phyloP scores from a whole-genome alignment of 2,888 invertebrate species.

The Koerneria pararmatus region DNA sequence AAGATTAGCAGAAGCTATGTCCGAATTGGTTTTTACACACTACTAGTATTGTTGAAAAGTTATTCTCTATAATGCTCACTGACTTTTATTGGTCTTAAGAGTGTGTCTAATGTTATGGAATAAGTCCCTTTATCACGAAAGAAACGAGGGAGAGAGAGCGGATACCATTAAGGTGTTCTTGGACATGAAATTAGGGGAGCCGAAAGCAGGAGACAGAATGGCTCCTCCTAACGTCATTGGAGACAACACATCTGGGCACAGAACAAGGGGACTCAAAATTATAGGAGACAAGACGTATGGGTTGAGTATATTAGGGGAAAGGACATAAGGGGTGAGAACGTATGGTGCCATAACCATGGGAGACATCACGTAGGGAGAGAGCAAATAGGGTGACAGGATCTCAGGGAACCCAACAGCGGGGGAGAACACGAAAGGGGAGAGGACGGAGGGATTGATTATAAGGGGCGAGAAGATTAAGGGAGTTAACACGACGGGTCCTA shows the following conservation, averaged over 20 bases:
- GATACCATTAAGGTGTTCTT: conserved; percentile 7
- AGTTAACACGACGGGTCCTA: conserved; percentile 45
- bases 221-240: conserved; percentile 3
- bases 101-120: no score
- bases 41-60: no score
- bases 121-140: no score
- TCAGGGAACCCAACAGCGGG: conserved; percentile 44
- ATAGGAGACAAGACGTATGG: conserved; percentile 48
- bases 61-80: no score
- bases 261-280: conserved; percentile 20
- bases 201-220: conserved; percentile 4
- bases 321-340: conserved; percentile 29
- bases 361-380: conserved; percentile 32
- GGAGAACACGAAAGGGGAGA: conserved; percentile 33
- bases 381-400: conserved; percentile 32
- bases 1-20: no score
- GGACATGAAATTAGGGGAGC: not conserved
- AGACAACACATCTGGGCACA: not conserved
- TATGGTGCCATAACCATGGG: conserved; percentile 35
- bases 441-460: conserved; percentile 43
- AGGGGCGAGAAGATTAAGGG: conserved; percentile 52
- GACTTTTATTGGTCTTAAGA: no score
- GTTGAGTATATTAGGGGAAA: conserved; percentile 30
- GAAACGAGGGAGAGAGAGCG: conserved; percentile 3
- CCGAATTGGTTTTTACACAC: no score